Conservation (phyloP, 2,888 invertebrate species). For the Coronaproctus castanopsis region DNA sequence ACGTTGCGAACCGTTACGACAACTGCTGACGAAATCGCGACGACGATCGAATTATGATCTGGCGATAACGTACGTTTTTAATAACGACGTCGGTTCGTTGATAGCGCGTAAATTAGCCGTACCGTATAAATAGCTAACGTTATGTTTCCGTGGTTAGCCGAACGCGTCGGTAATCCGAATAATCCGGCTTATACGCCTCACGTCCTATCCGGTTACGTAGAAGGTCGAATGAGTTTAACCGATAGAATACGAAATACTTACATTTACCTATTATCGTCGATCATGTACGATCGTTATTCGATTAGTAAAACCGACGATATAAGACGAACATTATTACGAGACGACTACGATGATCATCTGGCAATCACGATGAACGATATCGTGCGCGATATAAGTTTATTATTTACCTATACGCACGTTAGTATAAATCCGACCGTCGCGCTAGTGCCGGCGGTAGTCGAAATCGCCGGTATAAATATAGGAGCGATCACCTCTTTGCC, state of each 20-base stretch:
- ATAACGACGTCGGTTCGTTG: constrained; percentile 46
- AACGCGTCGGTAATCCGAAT: constrained; percentile 4
- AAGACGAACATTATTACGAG: background rate
- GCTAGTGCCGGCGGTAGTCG: constrained; percentile 34
- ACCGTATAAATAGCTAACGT: constrained; percentile 17
- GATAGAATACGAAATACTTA: constrained; percentile 20
- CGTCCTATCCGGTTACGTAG: constrained; percentile 4
- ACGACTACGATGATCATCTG: background rate
- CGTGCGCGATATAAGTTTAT: constrained; percentile 26
- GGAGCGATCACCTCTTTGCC: constrained; percentile 6
- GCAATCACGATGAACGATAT: constrained; percentile 1
- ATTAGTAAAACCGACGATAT: background rate
- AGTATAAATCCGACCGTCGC: constrained; percentile 31
- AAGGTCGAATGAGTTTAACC: constrained; percentile 23
- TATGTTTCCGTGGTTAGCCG: constrained; percentile 39
- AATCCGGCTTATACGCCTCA: constrained; percentile 11
- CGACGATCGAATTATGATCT: constrained; percentile 36
- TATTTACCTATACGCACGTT: constrained; percentile 32
- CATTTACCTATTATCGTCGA: background rate
- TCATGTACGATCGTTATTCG: background rate
- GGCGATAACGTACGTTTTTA: constrained; percentile 46
- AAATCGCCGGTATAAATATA: constrained; percentile 35
- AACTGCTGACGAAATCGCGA: background rate
- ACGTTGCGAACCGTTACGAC: background rate
- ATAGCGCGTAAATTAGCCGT: constrained; percentile 36